Conservation (phyloP, 1,140 invertebrate species). For the Atta cephalotes region DNA sequence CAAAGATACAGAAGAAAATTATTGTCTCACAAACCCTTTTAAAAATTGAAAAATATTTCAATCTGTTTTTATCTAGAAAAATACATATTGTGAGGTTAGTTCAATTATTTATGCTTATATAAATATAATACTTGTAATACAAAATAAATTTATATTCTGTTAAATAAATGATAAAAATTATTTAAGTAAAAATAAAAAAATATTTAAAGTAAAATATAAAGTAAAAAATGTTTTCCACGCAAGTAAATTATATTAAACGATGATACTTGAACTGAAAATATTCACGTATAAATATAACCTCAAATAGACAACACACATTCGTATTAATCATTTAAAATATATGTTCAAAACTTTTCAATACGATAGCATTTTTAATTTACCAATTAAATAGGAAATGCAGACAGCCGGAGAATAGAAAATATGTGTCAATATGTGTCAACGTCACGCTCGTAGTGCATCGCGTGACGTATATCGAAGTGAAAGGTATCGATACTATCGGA, state of each 20-base stretch:
- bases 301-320: neutral
- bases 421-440: constrained; percentile 13
- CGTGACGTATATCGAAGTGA: constrained; percentile 47
- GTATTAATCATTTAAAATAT: neutral
- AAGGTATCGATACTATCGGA: no score
- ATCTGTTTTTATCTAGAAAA: neutral
- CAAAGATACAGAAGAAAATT: neutral
- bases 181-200: constrained; percentile 30
- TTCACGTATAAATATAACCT: constrained; percentile 26
- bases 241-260: neutral
- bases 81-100: neutral
- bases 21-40: neutral
- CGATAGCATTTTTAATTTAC: neutral
- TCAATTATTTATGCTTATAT: neutral
- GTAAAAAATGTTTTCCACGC: neutral
- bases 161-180: neutral
- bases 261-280: neutral
- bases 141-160: constrained; percentile 1
- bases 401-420: neutral
- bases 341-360: neutral
- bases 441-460: constrained; percentile 37
- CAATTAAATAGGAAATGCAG: constrained; percentile 25
- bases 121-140: neutral
- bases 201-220: constrained; percentile 17
- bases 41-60: neutral